A percentile compares a stretch with the other conserved stretches of the same genome.
These are phyloP conservation scores for Neopelma chrysocephalum DNA, from an alignment of 2,797 vertebrate species.

Conservation along the genomic window DNA sequence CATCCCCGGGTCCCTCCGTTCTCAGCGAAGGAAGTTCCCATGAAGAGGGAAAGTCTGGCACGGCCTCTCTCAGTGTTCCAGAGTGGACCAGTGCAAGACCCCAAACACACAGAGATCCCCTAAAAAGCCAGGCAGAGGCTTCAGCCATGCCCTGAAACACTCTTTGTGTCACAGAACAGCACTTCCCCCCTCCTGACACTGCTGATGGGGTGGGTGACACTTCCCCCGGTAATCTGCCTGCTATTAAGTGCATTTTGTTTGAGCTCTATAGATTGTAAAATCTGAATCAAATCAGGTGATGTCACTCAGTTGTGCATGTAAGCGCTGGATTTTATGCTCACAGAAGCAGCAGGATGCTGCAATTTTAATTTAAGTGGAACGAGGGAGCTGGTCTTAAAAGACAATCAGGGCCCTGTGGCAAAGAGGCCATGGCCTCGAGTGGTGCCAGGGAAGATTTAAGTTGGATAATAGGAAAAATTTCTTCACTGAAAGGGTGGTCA, in stretches of 20 bases:
- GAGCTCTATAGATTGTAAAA: not conserved
- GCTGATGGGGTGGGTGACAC: fast-evolving
- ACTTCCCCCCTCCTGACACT: not conserved
- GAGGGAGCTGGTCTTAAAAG: not conserved
- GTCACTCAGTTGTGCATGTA: not conserved
- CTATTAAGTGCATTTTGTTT: fast-evolving
- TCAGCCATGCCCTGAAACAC: not conserved
- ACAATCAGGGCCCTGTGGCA: fast-evolving
- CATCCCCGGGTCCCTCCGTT: not conserved
- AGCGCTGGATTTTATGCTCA: not conserved
- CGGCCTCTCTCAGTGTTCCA: not conserved
- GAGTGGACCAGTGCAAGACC: not conserved
- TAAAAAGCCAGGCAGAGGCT: not conserved
- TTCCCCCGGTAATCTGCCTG: not conserved
- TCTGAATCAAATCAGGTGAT: not conserved
- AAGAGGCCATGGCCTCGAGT: not conserved
- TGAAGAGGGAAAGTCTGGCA: not conserved
- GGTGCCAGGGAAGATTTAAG: not conserved
- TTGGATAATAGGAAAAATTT: not conserved
- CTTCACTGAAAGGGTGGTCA: not conserved
- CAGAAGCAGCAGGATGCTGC: not conserved
- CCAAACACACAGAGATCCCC: not conserved
- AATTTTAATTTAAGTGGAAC: not conserved
- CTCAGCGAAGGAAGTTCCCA: not conserved
- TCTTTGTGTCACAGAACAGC: not conserved